Base-by-base conservation (phyloP, 2,888 invertebrate species). In the Agelastica alni region DNA sequence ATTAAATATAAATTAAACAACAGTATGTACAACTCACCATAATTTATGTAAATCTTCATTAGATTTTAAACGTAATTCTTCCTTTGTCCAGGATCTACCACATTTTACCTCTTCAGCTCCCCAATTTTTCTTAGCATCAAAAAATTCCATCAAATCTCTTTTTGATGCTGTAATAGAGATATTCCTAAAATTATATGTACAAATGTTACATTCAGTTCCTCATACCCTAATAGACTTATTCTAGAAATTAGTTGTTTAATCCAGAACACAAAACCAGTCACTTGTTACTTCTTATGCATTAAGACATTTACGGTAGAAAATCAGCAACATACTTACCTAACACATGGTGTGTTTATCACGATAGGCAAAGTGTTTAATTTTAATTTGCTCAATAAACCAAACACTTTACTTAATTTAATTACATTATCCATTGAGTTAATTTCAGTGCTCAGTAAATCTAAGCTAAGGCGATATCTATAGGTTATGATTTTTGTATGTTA, bases 1-100 rank as follows among this genome's bases (percentile, higher is more conserved):
- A n/a, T n/a, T n/a, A n/a, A n/a, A n/a, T n/a, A n/a, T n/a, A n/a
- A n/a, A n/a, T n/a, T n/a, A 32, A 43, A 20, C 41, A 45, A 53
- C 28, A 52, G 36, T 1, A 14, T 36, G 10, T n/a, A 41, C 26
- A 47, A 37, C 49, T 45, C 82, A 96, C 98, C 99, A 99, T 54
- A 99, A 78, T 79, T 98, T 96, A 75, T 99, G 99, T 52, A 99
- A 81, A 77, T 99, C 99, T 43, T 86, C 81, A 74, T 96, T 98
- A 39, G 94, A 94, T 77, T 98, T 99, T 41, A 97, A 84, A 69
- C 99, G 82, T 13, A 99, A 79, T 76, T 99, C 99, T 60, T 96
- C 96, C 51, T 81, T 75, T 56, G 79, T 87, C 97, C 97, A 98
- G 3, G 91, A 84, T 65, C 96, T 82, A 2, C 97, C 96, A 45